These are phyloP conservation scores for Rhagium mordax DNA, from an alignment of 2,888 invertebrate genomes.

Conservation along the genomic window DNA sequence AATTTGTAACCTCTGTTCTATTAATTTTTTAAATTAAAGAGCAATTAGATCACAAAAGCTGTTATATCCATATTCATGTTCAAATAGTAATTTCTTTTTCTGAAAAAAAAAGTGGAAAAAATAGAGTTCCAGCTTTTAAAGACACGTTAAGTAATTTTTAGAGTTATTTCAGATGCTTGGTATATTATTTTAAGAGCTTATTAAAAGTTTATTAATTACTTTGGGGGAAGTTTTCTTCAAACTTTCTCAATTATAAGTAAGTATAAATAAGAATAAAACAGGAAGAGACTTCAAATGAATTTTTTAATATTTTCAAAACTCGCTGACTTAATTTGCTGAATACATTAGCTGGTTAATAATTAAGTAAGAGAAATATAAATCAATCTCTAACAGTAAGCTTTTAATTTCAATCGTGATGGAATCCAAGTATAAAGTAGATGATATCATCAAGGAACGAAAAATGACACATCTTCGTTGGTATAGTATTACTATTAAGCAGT, in stretches of 20 bases:
- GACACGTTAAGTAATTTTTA: background rate
- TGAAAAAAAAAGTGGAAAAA: background rate
- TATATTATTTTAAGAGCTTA: conserved; percentile 17
- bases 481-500: too few species aligned
- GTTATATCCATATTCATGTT: background rate
- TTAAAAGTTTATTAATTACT: conserved; percentile 23
- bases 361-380: background rate
- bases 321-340: background rate
- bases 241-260: conserved; percentile 15
- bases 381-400: background rate
- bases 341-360: background rate
- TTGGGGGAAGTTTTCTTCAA: background rate
- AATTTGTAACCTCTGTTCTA: background rate
- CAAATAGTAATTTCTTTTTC: too few species aligned
- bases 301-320: conserved; percentile 16
- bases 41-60: background rate
- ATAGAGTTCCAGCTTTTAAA: background rate
- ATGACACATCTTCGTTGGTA: too few species aligned
- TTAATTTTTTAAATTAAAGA: background rate
- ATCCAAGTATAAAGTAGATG: too few species aligned
- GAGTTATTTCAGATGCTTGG: background rate
- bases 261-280: conserved; percentile 19
- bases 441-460: too few species aligned
- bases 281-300: conserved; percentile 6
- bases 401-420: too few species aligned